Percentiles rank a stretch among this genome's conserved stretches.
Conservation (phyloP, 2,888 invertebrate species). For the Limenitis camilla region DNA sequence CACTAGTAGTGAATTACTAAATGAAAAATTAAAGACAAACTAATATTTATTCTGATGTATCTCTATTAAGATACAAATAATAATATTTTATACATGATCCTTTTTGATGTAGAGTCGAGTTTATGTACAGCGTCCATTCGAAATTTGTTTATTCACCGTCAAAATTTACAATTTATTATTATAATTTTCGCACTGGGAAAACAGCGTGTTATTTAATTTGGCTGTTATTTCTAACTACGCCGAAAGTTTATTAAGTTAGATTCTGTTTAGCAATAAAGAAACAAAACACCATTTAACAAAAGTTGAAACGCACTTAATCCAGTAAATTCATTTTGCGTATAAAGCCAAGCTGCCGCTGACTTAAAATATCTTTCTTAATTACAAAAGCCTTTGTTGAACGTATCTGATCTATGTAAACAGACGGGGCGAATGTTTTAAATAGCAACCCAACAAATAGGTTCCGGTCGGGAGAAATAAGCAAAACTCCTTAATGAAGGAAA, state of each 20-base stretch:
- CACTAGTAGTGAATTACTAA: too few species aligned
- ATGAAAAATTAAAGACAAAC: too few species aligned
- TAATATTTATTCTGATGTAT: too few species aligned
- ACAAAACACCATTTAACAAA: conserved; percentile 40
- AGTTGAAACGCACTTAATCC: conserved; percentile 62
- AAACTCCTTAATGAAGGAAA: conserved; percentile 64
- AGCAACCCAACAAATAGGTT: conserved; percentile 71
- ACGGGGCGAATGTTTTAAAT: conserved; percentile 72
- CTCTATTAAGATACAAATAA: too few species aligned
- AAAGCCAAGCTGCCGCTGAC: conserved; percentile 71
- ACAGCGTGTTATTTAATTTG: conserved; percentile 16
- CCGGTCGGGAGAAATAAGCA: conserved; percentile 63
- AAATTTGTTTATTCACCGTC: too few species aligned
- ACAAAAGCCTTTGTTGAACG: conserved; percentile 75
- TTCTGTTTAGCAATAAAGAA: conserved; percentile 29
- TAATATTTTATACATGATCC: too few species aligned
- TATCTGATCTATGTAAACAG: conserved; percentile 74
- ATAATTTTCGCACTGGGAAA: conserved; percentile 20
- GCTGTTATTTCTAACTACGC: conserved; percentile 16
- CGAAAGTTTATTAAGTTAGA: conserved; percentile 23
- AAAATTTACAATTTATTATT: conserved; percentile 19
- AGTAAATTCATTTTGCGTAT: conserved; percentile 71
- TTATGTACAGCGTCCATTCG: too few species aligned
- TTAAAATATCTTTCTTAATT: conserved; percentile 75
- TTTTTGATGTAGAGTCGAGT: too few species aligned